Conservation (phyloP, 2,888 invertebrate genomes). For the Macrophya alboannulata region DNA sequence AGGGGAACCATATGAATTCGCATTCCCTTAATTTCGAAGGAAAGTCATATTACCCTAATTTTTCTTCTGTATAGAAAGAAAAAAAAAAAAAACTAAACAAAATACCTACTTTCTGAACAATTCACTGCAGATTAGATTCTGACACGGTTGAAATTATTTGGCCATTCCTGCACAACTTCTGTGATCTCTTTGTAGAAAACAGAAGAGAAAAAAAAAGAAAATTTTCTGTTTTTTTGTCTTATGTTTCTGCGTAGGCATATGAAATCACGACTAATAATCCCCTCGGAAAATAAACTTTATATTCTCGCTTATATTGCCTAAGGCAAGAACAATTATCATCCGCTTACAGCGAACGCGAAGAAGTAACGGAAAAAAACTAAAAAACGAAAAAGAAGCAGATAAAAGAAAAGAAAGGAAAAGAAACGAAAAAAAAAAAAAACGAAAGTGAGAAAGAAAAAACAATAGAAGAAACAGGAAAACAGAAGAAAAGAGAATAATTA, state of each 20-base stretch:
- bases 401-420: neutral
- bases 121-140: neutral
- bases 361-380: neutral
- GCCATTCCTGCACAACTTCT: too few species aligned
- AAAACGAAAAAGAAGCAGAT: neutral
- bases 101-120: neutral
- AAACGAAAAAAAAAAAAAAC: neutral
- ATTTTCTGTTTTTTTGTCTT: too few species aligned
- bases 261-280: neutral
- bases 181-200: too few species aligned
- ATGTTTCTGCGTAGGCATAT: neutral
- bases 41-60: too few species aligned
- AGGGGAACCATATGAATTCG: too few species aligned
- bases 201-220: too few species aligned
- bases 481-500: constrained; percentile 26
- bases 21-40: too few species aligned
- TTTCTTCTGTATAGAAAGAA: too few species aligned
- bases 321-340: constrained; percentile 42
- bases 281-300: neutral
- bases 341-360: constrained; percentile 11
- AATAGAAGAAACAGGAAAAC: constrained; percentile 15
- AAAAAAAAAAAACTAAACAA: neutral
- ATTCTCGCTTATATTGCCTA: neutral
- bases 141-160: neutral
- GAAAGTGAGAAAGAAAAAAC: neutral